Base-by-base conservation (phyloP, 2,888 invertebrate genomes). In the Phyllotreta cruciferae region DNA sequence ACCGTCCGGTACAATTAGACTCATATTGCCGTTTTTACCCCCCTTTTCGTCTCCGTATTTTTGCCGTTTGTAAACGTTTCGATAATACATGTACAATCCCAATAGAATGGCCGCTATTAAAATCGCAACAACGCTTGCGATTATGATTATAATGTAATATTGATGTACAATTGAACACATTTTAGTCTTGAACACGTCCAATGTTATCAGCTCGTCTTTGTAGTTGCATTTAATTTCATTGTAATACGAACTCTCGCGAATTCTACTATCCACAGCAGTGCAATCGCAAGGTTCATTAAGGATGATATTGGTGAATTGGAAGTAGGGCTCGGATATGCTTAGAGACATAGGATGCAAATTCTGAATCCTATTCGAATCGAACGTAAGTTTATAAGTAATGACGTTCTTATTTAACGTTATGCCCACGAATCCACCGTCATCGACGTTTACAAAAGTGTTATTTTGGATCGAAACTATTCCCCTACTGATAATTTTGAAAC, bases 1-100 rank as follows among this genome's bases (percentile, higher is more conserved):
- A 1, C 91, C 90, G 72, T 93, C 93, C 0, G 93, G 93, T 75
- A 92, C 86, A 56, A 93, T 90, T 79, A 93, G 84, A 76, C 88
- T 87, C 71, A 89, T 70, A 75, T 76, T 77, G 24, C 83, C 86
- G 2, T 57, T 67, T 56, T 73, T 73, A 1, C 56, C 66, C 3
- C 49, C 62, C 81, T 78, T 85, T 82, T 77, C 70, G 49, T 72
- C 74, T 0, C 77, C 78, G 49, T 81, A 80, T 60, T 81, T 79
- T 37, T 77, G 77, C 55, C 80, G 78, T 47, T 75, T 75, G 41
- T 81, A 80, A 47, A 80, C 77, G 60, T 77, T 77, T 44, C 80
- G 78, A 53, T 79, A 80, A 66, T 79, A 81, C 36, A 84, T 78
- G 62, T 83, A 80, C 34, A 79, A 70, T 7, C 70, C 73, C 35